phyloP scores from a whole-genome alignment of 2,797 vertebrate species.

The Huso huso region DNA sequence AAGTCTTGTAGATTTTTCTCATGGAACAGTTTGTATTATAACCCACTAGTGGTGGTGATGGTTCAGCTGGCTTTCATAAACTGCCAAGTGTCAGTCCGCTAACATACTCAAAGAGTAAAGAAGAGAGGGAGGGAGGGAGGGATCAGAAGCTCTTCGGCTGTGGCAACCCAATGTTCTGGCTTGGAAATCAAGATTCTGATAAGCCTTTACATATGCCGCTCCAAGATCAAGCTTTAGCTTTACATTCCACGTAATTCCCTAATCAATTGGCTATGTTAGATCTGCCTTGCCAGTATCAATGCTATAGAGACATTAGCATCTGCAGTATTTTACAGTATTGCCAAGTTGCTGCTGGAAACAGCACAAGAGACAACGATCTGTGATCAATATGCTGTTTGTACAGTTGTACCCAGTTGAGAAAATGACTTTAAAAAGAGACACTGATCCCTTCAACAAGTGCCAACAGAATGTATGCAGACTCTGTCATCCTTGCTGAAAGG shows the following conservation, averaged over 20 bases:
- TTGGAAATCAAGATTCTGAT: background rate
- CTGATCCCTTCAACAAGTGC: background rate
- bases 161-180: too few relatives aligned
- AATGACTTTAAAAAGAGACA: background rate
- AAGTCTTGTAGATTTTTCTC: too few relatives aligned
- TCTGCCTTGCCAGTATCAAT: background rate
- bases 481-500: too few relatives aligned
- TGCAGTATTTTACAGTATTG: constrained; percentile 28
- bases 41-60: too few relatives aligned
- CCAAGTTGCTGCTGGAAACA: constrained; percentile 24
- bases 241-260: background rate
- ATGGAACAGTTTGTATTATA: too few relatives aligned
- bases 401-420: background rate
- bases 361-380: constrained; percentile 15
- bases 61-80: too few relatives aligned
- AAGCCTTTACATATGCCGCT: background rate
- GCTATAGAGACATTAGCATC: constrained; percentile 40
- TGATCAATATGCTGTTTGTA: background rate
- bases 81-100: too few relatives aligned
- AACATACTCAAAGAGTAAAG: too few relatives aligned
- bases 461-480: background rate
- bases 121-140: too few relatives aligned
- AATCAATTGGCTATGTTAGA: background rate
- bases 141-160: too few relatives aligned
- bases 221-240: background rate